These are phyloP conservation scores for Actenoides lindsayi DNA, from an alignment of 2,113 vertebrate genomes.

Conservation along the genomic window DNA sequence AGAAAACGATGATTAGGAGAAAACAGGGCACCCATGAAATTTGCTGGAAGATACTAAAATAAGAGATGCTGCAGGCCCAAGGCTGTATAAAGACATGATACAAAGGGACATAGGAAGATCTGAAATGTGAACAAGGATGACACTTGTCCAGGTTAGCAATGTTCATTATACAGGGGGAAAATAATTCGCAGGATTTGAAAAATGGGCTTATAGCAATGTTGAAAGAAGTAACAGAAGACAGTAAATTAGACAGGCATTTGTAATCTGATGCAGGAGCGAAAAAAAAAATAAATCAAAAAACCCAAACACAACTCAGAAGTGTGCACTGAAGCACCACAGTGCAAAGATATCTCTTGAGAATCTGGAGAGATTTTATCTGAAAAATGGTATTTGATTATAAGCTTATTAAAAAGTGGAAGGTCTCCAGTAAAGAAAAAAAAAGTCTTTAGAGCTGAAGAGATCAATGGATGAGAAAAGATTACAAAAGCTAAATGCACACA, in stretches of 20 bases:
- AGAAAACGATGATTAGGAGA: background rate
- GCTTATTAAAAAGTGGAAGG: background rate
- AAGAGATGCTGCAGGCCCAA: background rate
- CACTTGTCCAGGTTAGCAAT: background rate
- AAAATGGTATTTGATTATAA: background rate
- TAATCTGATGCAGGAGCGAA: background rate
- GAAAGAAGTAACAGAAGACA: background rate
- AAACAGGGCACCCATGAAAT: background rate
- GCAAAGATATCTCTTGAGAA: background rate
- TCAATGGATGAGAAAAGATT: background rate
- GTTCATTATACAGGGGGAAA: background rate
- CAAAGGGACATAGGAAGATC: background rate
- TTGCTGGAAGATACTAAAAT: background rate
- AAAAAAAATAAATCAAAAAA: background rate
- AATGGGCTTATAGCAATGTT: background rate
- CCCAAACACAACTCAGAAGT: background rate
- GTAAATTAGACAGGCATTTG: background rate
- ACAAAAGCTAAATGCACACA: background rate
- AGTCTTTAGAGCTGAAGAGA: background rate
- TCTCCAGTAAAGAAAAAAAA: background rate
- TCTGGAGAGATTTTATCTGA: background rate
- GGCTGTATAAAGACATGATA: background rate
- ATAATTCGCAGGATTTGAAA: background rate
- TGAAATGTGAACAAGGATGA: conserved; percentile 9
- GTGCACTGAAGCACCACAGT: background rate